phyloP scores from a whole-genome alignment of 2,113 vertebrate genomes.

The Arvicanthis niloticus region DNA sequence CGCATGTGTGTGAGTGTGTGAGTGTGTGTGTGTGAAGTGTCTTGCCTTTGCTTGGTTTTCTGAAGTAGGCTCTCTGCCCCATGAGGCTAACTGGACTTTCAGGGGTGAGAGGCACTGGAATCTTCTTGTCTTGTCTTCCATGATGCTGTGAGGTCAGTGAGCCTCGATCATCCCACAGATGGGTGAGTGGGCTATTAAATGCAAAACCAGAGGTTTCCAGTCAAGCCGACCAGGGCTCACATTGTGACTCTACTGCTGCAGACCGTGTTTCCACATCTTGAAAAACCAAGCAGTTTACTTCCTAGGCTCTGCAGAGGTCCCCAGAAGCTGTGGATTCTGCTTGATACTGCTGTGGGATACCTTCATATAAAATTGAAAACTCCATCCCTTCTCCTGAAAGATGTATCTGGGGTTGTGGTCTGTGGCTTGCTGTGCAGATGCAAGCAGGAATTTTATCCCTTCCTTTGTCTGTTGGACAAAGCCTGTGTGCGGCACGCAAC shows the following conservation, averaged over 20 bases:
- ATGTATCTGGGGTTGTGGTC: background rate
- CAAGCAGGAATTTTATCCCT: background rate
- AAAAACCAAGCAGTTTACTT: background rate
- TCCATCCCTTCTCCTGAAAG: background rate
- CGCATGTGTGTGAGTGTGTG: background rate
- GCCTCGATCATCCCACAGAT: background rate
- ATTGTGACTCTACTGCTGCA: background rate
- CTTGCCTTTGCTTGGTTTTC: background rate
- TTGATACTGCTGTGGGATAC: background rate
- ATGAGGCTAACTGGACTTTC: background rate
- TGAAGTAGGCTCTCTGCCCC: background rate
- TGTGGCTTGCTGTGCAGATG: background rate
- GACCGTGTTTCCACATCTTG: background rate
- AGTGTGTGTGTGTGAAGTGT: background rate
- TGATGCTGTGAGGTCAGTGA: background rate
- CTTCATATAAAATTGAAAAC: background rate
- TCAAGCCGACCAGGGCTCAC: background rate
- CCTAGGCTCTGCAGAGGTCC: background rate
- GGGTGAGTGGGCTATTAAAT: background rate
- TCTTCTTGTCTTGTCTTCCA: background rate
- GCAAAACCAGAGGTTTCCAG: background rate
- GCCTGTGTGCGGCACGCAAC: background rate
- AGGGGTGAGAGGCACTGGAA: background rate
- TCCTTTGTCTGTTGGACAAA: background rate
- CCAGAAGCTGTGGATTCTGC: background rate